These are phyloP conservation scores for Nomada fucata DNA, from an alignment of 2,888 invertebrate species.

Conservation along the genomic window DNA sequence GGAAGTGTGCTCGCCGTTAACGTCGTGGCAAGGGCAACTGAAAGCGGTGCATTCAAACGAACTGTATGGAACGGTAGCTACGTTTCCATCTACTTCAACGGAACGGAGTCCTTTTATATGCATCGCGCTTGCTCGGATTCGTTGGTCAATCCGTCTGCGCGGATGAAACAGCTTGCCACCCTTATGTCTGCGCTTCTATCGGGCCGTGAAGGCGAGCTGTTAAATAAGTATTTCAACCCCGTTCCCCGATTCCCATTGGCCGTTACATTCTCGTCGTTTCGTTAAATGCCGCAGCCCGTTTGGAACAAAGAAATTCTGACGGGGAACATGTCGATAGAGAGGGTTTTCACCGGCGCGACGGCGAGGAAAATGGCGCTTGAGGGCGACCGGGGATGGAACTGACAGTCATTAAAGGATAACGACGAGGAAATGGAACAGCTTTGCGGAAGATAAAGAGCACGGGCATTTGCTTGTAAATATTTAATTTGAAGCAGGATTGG, in stretches of 20 bases:
- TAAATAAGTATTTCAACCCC: slow-evolving; percentile 40
- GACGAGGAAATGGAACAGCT: not conserved
- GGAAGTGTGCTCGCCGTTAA: slow-evolving; percentile 36
- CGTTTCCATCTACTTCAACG: slow-evolving; percentile 72
- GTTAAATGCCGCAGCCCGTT: slow-evolving; percentile 13
- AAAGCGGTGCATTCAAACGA: slow-evolving; percentile 75
- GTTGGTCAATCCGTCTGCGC: slow-evolving; percentile 71
- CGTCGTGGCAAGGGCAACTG: slow-evolving; percentile 70
- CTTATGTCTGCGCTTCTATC: slow-evolving; percentile 28
- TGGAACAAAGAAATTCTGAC: slow-evolving; percentile 23
- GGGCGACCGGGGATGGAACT: no score
- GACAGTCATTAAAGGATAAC: not conserved
- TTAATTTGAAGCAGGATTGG: no score
- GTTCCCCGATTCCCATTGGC: not conserved
- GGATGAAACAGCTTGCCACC: slow-evolving; percentile 46
- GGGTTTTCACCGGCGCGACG: no score
- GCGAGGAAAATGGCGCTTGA: not conserved
- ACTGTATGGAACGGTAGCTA: slow-evolving; percentile 75
- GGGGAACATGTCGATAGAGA: slow-evolving; percentile 14
- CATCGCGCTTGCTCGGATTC: slow-evolving; percentile 64
- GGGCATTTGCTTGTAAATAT: no score
- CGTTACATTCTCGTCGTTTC: not conserved
- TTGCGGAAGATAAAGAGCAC: no score
- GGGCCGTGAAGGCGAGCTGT: slow-evolving; percentile 23
- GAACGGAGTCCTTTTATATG: slow-evolving; percentile 69